Evolutionary conservation across 2,888 invertebrate genomes (phyloP), one percentile per base, ranked within the genome.

Genomic region (Xylophagus ater): DNA sequence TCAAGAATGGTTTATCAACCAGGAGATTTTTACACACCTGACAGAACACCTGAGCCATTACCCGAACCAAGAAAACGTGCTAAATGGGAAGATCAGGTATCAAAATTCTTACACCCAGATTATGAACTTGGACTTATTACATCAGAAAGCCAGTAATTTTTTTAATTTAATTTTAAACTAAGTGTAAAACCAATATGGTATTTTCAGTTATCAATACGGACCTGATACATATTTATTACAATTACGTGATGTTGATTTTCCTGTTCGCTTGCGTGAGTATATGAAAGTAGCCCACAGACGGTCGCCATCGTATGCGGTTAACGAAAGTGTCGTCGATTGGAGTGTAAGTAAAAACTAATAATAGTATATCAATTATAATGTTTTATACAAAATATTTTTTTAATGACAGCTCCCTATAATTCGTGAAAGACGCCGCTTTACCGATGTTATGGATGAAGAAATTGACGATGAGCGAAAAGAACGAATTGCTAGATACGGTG

Each of bases 181-280:
- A 12, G 23, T 17, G 4, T 2, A 10, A 26, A 24, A 26, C 8
- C 10, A 33, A 17, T 13, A 33, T 20, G 24, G n/a, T n/a, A 15
- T 8, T n/a, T 33, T 19, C 12, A 89, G 90, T 57, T 94, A 94
- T 67, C 92, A 94, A 68, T 84, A 88, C 63, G 96, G 97, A 0
- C 94, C 94, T 0, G 96, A 97, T 60, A 94, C 96, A 2, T 93
- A 96, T 62, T 69, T 97, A 6, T 73, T 97, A 29, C 96, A 96
- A 59, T 71, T 94, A 13, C 76, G 92, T 37, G 96, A 96, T 66
- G 85, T 90, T 1, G 81, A 82, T 60, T 94, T 97, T 71, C 93
- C 96, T n/a, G 86, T 87, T 30, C 74, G 92, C 15, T 72, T 93
- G 48, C 78, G 92, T 42, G 86, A 89, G 63, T 92, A 92, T 63